Percentiles rank a stretch among this genome's conserved stretches.
Evolutionary conservation across 2,888 invertebrate genomes (phyloP).

Genomic region (Chesias legatella): DNA sequence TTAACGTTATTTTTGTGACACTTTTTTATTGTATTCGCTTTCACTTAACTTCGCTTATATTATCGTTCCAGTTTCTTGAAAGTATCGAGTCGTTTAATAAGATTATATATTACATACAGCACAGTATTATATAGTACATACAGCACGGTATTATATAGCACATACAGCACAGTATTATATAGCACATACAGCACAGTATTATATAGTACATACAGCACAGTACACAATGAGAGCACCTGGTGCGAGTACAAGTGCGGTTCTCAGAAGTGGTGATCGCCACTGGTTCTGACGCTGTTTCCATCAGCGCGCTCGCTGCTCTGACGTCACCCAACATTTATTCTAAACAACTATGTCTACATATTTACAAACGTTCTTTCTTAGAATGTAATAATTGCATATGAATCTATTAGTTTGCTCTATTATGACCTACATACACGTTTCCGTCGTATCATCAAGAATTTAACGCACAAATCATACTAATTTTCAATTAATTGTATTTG

Average conservation of each 20-base stretch:
- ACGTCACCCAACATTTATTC: slow-evolving; percentile 10
- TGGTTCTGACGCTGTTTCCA: slow-evolving; percentile 35
- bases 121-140: no score
- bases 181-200: no score
- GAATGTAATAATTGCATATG: neutral
- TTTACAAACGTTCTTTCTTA: slow-evolving; percentile 6
- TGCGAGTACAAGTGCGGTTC: slow-evolving; percentile 58
- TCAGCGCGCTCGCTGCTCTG: slow-evolving; percentile 6
- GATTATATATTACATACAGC: no score
- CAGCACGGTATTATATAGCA: no score
- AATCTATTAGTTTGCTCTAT: slow-evolving; percentile 5
- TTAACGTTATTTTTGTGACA: no score
- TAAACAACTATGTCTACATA: neutral
- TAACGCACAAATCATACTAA: no score
- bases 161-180: no score
- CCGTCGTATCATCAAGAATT: neutral
- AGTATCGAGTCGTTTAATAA: no score
- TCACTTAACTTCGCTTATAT: no score
- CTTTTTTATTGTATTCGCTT: no score
- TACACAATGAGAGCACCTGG: slow-evolving; percentile 55
- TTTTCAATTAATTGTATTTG: no score
- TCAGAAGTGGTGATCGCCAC: slow-evolving; percentile 58
- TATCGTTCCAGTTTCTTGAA: no score
- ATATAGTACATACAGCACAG: slow-evolving; percentile 36
- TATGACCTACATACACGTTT: slow-evolving; percentile 3